A percentile compares a stretch with the other conserved stretches of the same genome.
Conservation (phyloP, 92 coral and sea anemone species). For the Phymanthus crucifer region DNA sequence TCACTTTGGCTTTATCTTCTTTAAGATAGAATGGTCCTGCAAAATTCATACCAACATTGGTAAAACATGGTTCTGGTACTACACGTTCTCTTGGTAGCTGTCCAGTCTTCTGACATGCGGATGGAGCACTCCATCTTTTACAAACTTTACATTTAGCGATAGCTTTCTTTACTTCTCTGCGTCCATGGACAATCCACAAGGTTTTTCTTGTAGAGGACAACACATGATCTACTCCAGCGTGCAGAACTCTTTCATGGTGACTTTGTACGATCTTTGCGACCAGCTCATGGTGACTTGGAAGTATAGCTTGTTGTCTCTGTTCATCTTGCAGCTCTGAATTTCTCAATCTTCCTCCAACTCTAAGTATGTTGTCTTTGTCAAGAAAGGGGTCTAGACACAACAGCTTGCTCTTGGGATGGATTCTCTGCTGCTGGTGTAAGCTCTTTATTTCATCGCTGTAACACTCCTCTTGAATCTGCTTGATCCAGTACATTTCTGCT, state of each 20-base stretch:
- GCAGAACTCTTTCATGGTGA: background rate
- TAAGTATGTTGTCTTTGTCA: background rate
- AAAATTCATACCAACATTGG: constrained; percentile 46
- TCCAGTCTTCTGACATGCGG: constrained; percentile 23
- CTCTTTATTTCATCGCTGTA: constrained; percentile 9
- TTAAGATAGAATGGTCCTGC: constrained; percentile 44
- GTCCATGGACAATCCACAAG: constrained; percentile 11
- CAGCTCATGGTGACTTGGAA: constrained; percentile 6
- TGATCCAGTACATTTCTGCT: constrained; percentile 12
- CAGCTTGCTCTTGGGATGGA: constrained; percentile 9
- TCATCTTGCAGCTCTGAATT: constrained; percentile 9
- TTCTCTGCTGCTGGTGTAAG: background rate
- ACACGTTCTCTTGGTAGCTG: constrained; percentile 45
- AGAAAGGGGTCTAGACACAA: constrained; percentile 4
- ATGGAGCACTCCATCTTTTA: constrained; percentile 12
- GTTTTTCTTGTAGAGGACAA: background rate
- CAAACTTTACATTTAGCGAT: constrained; percentile 15
- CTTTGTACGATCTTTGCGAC: constrained; percentile 10
- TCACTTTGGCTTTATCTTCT: constrained; percentile 17
- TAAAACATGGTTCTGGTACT: constrained; percentile 46
- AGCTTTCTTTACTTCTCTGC: constrained; percentile 12
- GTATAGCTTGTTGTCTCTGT: constrained; percentile 13
- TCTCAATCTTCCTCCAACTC: constrained; percentile 11
- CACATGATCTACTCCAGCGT: constrained; percentile 14
- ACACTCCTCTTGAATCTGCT: constrained; percentile 1